A percentile compares a stretch with the other conserved stretches of the same genome.
phyloP scores from a whole-genome alignment of 2,888 invertebrate genomes.

The Colostygia pectinataria region DNA sequence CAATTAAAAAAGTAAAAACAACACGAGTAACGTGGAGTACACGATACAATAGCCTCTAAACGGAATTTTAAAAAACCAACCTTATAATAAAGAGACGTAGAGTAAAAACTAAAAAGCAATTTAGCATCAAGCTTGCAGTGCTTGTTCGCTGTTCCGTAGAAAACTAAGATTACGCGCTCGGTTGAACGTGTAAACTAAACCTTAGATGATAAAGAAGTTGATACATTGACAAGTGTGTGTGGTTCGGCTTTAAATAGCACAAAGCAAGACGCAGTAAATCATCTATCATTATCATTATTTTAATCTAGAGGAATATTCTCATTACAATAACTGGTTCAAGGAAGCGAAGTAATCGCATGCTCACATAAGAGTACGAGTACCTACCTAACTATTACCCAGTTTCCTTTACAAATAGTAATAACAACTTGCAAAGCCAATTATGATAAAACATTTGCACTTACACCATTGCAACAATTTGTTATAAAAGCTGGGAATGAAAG shows the following conservation, averaged over 20 bases:
- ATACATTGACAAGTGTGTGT: constrained; percentile 10
- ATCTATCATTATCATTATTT: constrained; percentile 8
- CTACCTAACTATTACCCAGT: neutral
- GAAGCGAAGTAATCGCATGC: constrained; percentile 6
- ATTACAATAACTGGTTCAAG: constrained; percentile 8
- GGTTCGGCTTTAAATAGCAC: neutral
- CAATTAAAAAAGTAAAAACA: constrained; percentile 30
- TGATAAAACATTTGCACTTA: constrained; percentile 13
- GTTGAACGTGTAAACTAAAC: constrained; percentile 49
- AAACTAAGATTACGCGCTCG: constrained; percentile 53
- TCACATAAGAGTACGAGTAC: neutral
- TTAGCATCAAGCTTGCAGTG: constrained; percentile 36
- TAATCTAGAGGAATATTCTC: constrained; percentile 10
- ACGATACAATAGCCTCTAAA: constrained; percentile 3
- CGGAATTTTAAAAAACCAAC: constrained; percentile 4
- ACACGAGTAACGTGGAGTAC: constrained; percentile 10
- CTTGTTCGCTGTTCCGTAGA: constrained; percentile 48
- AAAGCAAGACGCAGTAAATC: neutral
- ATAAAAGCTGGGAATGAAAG: constrained; percentile 16
- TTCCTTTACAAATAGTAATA: constrained; percentile 17
- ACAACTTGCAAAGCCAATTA: constrained; percentile 13
- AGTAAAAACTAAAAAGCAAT: neutral
- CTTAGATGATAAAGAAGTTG: constrained; percentile 16
- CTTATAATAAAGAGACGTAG: neutral
- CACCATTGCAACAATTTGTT: constrained; percentile 8